Conservation (phyloP, 1,140 invertebrate genomes). For the Ceratoteleas bidentatus region DNA sequence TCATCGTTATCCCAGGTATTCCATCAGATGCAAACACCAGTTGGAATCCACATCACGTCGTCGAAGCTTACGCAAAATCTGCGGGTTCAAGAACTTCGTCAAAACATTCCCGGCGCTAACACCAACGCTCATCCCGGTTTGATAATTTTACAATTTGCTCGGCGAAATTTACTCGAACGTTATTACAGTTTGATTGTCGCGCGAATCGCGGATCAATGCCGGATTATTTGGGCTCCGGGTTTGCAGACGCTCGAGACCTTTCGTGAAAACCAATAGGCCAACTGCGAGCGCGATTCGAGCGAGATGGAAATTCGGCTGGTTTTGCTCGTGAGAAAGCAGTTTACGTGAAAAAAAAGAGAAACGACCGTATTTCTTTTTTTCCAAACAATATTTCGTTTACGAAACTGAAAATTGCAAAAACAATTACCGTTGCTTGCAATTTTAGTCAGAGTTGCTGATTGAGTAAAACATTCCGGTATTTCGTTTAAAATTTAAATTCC, state of each 20-base stretch:
- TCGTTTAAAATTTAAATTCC: too few species aligned
- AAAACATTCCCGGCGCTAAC: slow-evolving; percentile 17
- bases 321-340: too few species aligned
- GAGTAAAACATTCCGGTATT: too few species aligned
- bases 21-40: slow-evolving; percentile 35
- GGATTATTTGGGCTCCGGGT: background rate
- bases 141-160: slow-evolving; percentile 26
- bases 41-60: slow-evolving; percentile 32
- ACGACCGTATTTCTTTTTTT: too few species aligned
- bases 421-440: too few species aligned
- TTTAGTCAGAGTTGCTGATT: too few species aligned
- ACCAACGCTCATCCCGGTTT: slow-evolving; percentile 22
- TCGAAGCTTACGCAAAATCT: slow-evolving; percentile 15
- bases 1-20: slow-evolving; percentile 17
- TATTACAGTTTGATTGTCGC: slow-evolving; percentile 19
- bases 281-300: too few species aligned
- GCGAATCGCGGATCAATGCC: slow-evolving; percentile 1
- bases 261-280: too few species aligned
- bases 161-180: slow-evolving; percentile 6
- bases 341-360: too few species aligned
- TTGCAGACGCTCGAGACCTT: background rate
- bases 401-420: too few species aligned
- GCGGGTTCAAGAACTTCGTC: slow-evolving; percentile 15
- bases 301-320: too few species aligned
- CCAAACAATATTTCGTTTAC: too few species aligned